Evolutionary conservation across 2,888 invertebrate genomes (phyloP), one percentile per base, ranked within the genome.

Genomic region (Eristalinus sepulchralis): DNA sequence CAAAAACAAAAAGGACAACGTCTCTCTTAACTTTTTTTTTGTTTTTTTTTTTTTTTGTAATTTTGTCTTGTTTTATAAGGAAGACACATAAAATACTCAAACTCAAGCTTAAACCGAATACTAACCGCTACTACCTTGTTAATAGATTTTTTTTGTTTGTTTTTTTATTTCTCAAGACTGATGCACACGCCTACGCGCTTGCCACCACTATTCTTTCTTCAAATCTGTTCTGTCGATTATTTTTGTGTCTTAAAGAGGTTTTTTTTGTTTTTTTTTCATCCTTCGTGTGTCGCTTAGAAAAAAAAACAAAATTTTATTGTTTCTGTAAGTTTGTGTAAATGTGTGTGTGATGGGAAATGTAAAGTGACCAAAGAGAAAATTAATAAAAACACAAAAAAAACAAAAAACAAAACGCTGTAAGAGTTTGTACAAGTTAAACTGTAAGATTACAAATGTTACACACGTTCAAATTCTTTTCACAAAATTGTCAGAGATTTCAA

Each of bases 111-210:
- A 47, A 20, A 47, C 47, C 62, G 34, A 57, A 80, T 85, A 85
- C 84, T 85, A 81, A 85, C 84, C 84, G 84, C 81, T 85, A 85
- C 84, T 85, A 85, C 84, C 84, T 84, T 81, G 57, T 63, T 62
- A n/a, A n/a, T n/a, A n/a, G n/a, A n/a, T 80, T 53, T 76, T 75
- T 33, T 34, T 10, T 47, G n/a, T 64, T 75, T 55, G 17, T 64
- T 59, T 39, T 60, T 20, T 27, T 24, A 47, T 67, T 66, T 34
- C 24, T 83, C 67, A 81, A 85, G 84, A 85, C 84, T 85, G 84
- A 81, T 85, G 47, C 47, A 47, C 17, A 47, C n/a, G 39, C 39
- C 6, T n/a, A n/a, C n/a, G 17, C 5, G 8, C 47, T 47, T 47
- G 47, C 47, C 34, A 10, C 47, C 34, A 10, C 34, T 10, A 9